Evolutionary conservation across 2,888 invertebrate genomes (phyloP).

Genomic region (Trachelus stipa): DNA sequence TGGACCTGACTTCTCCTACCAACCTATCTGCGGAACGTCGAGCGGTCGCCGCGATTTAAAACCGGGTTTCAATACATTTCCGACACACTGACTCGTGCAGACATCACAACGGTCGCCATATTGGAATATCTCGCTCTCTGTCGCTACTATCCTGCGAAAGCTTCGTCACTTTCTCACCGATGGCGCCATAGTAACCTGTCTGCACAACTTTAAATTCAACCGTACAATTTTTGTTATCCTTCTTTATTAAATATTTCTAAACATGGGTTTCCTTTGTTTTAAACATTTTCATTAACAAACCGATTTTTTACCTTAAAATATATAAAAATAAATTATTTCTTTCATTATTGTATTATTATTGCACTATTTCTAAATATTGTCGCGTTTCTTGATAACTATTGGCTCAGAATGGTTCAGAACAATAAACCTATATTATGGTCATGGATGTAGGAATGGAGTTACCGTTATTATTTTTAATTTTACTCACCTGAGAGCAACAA

Average conservation of each 20-base stretch:
- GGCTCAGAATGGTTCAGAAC: not conserved
- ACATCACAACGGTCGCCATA: constrained; percentile 55
- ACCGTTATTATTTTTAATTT: not conserved
- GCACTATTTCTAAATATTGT: not conserved
- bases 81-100: constrained; percentile 53
- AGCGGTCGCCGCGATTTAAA: constrained; percentile 53
- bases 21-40: constrained; percentile 57
- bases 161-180: not conserved
- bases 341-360: not conserved
- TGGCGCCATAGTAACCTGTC: not conserved
- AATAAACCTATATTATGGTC: not conserved
- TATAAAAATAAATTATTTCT: not conserved
- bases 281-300: not conserved
- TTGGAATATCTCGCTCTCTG: constrained; percentile 41
- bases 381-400: not conserved
- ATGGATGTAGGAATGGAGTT: not conserved
- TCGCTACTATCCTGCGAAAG: not conserved
- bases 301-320: not conserved
- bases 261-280: not conserved
- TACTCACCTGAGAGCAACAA: not conserved
- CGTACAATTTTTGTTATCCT: not conserved
- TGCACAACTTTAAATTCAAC: not conserved
- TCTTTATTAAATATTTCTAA: not conserved
- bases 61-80: constrained; percentile 53
- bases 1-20: constrained; percentile 37